Percentiles rank a stretch among this genome's conserved stretches.
Conservation (phyloP, 2,797 vertebrate genomes). For the Cyclura pinguis region DNA sequence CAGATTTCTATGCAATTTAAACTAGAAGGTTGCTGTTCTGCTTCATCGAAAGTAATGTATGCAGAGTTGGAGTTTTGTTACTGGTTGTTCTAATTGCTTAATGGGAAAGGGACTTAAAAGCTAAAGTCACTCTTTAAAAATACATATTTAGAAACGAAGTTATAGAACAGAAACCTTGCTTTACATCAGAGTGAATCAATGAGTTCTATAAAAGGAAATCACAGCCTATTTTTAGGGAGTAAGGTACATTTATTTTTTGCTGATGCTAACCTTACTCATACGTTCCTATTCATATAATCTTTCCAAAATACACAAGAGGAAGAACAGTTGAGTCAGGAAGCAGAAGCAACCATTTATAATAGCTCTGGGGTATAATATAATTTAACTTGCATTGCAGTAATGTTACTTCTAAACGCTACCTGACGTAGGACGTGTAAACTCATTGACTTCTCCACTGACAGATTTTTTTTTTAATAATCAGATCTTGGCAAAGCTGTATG, state of each 20-base stretch:
- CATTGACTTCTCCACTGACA: too few species aligned
- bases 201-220: slow-evolving; percentile 22
- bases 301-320: slow-evolving; percentile 1
- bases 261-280: slow-evolving; percentile 23
- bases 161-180: neutral
- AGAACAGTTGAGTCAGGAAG: slow-evolving; percentile 33
- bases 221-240: slow-evolving; percentile 9
- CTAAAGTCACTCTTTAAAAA: slow-evolving; percentile 1
- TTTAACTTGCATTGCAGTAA: slow-evolving; percentile 1
- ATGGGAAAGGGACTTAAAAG: neutral
- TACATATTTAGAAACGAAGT: slow-evolving; percentile 8
- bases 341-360: slow-evolving; percentile 17
- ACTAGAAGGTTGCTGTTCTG: neutral
- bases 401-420: rapidly evolving
- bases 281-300: slow-evolving; percentile 18
- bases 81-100: neutral
- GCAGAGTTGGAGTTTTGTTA: neutral
- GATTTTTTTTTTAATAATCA: too few species aligned
- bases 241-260: neutral
- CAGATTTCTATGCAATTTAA: slow-evolving; percentile 48
- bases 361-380: neutral
- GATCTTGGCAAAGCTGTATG: too few species aligned
- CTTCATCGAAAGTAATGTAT: slow-evolving; percentile 16
- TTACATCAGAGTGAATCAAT: slow-evolving; percentile 16
- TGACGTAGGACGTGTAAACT: neutral